Evolutionary conservation across 2,113 vertebrate genomes (phyloP).

Genomic region (Cephalopterus ornatus): DNA sequence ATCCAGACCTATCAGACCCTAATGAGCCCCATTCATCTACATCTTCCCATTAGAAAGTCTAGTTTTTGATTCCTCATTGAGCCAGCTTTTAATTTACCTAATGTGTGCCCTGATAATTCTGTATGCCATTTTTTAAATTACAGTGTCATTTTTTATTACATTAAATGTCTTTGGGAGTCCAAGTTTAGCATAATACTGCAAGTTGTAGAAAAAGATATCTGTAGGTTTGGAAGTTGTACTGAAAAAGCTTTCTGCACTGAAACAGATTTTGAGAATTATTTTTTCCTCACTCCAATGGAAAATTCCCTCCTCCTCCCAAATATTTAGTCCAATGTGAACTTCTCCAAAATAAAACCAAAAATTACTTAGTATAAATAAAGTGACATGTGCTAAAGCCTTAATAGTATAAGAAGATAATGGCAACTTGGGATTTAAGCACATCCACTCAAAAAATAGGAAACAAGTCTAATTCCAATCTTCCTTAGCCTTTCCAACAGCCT

Average conservation of each 20-base stretch:
- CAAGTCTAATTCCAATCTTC: not conserved
- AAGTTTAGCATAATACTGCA: not conserved
- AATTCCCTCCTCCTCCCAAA: not conserved
- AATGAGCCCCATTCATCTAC: conserved; percentile 33
- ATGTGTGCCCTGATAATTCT: not conserved
- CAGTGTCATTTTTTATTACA: not conserved
- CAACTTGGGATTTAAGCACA: not conserved
- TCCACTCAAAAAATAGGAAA: not conserved
- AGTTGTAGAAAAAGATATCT: not conserved
- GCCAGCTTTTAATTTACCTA: conserved; percentile 1
- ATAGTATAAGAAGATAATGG: not conserved
- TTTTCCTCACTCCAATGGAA: not conserved
- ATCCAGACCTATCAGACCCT: conserved; percentile 1
- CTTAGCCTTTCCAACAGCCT: not conserved
- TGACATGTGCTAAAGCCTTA: not conserved
- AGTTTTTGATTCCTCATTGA: not conserved
- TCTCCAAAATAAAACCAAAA: not conserved
- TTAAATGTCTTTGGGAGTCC: not conserved
- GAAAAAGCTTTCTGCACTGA: not conserved
- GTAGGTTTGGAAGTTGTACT: not conserved
- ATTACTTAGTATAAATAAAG: not conserved
- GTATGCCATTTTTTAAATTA: not conserved
- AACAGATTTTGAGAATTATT: not conserved
- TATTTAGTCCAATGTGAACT: not conserved
- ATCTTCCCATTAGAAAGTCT: not conserved